Evolutionary conservation across 2,888 invertebrate species (phyloP), one percentile per base, ranked within the genome.

Genomic region (Chamaedrilus cognettii): DNA sequence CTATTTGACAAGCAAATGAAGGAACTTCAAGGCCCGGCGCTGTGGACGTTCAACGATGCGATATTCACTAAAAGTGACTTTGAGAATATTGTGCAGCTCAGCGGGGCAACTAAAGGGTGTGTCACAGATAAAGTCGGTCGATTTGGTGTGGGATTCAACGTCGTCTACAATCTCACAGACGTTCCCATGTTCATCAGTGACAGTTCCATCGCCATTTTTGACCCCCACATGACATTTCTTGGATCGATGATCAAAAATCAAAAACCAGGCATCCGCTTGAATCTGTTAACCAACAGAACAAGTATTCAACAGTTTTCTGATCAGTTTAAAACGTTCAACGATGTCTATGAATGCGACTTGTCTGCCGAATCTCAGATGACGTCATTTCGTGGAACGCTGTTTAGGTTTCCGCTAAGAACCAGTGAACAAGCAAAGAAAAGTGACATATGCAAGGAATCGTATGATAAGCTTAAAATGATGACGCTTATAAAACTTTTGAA

Each of bases 131-230:
- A 79, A 64, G 75, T 80, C 58, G 80, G 80, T 69, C 74, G 68
- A 51, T 80, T 80, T 75, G 80, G 80, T 5, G 72, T 80, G 2
- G 81, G 81, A 1, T 81, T 81, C 71, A 80, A 80, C 66, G 74
- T 79, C 3, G 80, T 82, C 5, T 81, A 81, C 67, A 81, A 81
- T 64, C 51, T 81, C 11, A 80, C 80, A 15, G 81, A 81, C 71
- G 78, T 79, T 2, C 81, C 81, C 7, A 77, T 78, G 58, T 78
- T 80, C 49, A 62, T 81, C 4, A 78, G 78, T 51, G 69, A 77
- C 3, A 58, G 76, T 34, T 74, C 67, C 33, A 64, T 80, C 30
- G 77, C 78, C 15, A 76, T 81, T 11, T 79, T 81, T 70, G 81
- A 81, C 70, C 81, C 81, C 1, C 78, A 79, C 64, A 69, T 65